phyloP scores from a whole-genome alignment of 2,113 vertebrate genomes.

The Charadrius vociferus region DNA sequence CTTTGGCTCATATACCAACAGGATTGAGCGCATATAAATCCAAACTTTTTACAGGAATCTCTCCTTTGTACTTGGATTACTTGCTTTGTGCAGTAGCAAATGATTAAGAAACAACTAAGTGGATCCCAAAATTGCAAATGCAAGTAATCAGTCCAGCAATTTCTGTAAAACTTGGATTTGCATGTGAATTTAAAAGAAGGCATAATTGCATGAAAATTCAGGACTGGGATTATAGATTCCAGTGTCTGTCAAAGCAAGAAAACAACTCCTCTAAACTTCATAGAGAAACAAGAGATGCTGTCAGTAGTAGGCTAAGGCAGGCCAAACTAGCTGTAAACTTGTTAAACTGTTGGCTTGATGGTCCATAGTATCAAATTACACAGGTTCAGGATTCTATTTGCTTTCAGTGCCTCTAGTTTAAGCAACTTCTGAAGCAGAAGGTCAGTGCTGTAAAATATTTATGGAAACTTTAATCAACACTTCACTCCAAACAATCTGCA shows the following conservation, averaged over 20 bases:
- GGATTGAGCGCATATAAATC: background rate
- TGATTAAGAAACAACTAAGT: background rate
- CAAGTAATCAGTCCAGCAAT: background rate
- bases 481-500: background rate
- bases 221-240: background rate
- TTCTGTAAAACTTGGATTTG: background rate
- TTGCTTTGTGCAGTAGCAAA: background rate
- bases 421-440: background rate
- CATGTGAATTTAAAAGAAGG: background rate
- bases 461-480: background rate
- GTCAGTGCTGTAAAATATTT: background rate
- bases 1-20: background rate
- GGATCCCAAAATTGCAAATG: background rate
- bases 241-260: background rate
- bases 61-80: background rate
- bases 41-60: background rate
- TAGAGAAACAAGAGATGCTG: background rate
- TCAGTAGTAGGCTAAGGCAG: background rate
- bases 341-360: background rate
- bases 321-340: background rate
- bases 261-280: background rate
- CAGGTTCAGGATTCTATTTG: background rate
- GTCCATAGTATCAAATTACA: background rate
- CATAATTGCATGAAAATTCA: background rate
- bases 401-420: background rate